Evolutionary conservation across 2,797 vertebrate species (phyloP), one percentile per base, ranked within the genome.

Genomic region (Enteromius afrohamiltoni): DNA sequence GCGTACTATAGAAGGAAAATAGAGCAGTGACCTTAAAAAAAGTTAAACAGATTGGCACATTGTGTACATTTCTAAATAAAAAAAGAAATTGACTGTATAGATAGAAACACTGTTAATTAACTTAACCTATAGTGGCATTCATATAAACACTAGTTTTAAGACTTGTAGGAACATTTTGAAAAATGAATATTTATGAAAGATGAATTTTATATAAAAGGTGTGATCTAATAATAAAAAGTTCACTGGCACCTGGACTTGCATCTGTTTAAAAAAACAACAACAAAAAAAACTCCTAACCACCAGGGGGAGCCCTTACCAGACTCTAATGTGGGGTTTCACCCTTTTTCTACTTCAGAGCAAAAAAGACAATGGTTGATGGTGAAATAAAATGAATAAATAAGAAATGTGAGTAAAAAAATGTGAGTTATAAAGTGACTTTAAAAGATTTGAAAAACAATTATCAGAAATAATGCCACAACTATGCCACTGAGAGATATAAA

Each of bases 11-110:
- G 16, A 60, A 65, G 34, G 14, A 17, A 83, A 83, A 68, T n/a
- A 67, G 14, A 67, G 16, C 58, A 53, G 9, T 53, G 71, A 76
- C 80, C 80, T 55, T 82, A 49, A 21, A 55, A 68, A 2, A 21
- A 9, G 55, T 73, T 47, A 73, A 45, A 51, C 14, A 68, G 40
- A 75, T 14, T 55, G 10, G 11, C 19, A 34, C 49, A 55, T 55
- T 55, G 19, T 53, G 21, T 55, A 14, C 29, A 75, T 37, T 7
- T 40, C n/a, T 64, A 26, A 64, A 64, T 19, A 19, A 64, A 7
- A 16, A 75, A 34, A 42, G 16, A 60, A 62, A 16, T 16, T 7
- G 26, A 65, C 26, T n/a, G 16, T 45, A 11, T 13, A 31, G 9
- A 6, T 13, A 31, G 9, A 67, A 8, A 34, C 7, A 2, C 8